phyloP scores from a whole-genome alignment of 2,113 vertebrate genomes.

The Chaetops frenatus region DNA sequence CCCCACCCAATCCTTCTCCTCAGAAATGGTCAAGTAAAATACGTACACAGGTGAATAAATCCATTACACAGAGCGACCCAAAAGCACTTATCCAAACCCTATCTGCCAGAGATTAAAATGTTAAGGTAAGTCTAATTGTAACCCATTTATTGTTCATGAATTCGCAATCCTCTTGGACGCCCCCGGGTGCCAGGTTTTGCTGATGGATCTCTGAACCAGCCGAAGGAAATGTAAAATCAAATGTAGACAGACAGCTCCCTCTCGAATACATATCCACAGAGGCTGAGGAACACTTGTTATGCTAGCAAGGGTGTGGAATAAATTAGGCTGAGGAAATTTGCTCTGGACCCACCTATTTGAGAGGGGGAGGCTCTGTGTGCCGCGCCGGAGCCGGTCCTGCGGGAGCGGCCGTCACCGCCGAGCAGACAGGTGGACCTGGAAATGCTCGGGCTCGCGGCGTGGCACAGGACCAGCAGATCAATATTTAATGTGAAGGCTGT shows the following conservation, averaged over 20 bases:
- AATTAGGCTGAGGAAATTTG: slow-evolving; percentile 19
- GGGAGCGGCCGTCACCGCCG: background rate
- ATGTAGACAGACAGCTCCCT: slow-evolving; percentile 44
- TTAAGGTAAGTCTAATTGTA: background rate
- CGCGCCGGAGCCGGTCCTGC: background rate
- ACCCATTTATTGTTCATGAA: slow-evolving; percentile 44
- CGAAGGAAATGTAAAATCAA: slow-evolving; percentile 50
- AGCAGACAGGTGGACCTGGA: slow-evolving; percentile 37
- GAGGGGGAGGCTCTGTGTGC: background rate
- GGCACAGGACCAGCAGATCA: slow-evolving; percentile 50
- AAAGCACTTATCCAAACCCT: background rate
- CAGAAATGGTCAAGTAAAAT: background rate
- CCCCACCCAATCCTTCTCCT: background rate
- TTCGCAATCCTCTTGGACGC: background rate
- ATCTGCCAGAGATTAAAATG: background rate
- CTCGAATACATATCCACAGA: slow-evolving; percentile 43
- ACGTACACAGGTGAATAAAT: background rate
- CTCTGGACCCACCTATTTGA: slow-evolving; percentile 14
- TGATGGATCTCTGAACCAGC: slow-evolving; percentile 27
- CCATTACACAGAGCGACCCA: background rate
- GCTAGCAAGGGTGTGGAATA: slow-evolving; percentile 47
- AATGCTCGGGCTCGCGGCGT: background rate
- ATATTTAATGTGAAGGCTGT: slow-evolving; percentile 54
- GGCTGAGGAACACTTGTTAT: slow-evolving; percentile 33
- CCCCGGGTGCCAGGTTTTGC: background rate